A percentile compares a stretch with the other conserved stretches of the same genome.
These are phyloP conservation scores for Diabrotica virgifera DNA, from an alignment of 1,140 invertebrate species.

Conservation along the genomic window DNA sequence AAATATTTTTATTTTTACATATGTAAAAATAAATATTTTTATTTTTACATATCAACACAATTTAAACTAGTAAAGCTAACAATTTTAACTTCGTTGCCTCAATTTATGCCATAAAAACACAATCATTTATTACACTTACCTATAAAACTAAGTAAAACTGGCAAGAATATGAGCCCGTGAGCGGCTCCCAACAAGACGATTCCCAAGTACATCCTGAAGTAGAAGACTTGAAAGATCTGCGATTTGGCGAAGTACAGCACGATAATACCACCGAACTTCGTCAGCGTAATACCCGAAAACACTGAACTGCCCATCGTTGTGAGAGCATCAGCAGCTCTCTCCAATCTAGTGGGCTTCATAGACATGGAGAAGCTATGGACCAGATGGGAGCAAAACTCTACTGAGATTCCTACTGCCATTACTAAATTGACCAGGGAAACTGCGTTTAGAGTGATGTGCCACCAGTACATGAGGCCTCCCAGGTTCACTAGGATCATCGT, in stretches of 20 bases:
- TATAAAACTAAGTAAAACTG: constrained; percentile 92
- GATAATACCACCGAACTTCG: constrained; percentile 94
- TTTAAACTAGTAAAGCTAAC: too few relatives aligned
- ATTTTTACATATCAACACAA: too few relatives aligned
- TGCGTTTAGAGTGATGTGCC: constrained; percentile 94
- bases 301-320: constrained; percentile 93
- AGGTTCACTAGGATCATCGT: constrained; percentile 92
- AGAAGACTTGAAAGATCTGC: constrained; percentile 96
- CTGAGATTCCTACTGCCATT: constrained; percentile 97
- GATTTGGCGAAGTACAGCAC: constrained; percentile 94
- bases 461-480: constrained; percentile 95
- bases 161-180: constrained; percentile 94
- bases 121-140: constrained; percentile 63
- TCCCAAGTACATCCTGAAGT: constrained; percentile 97
- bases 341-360: constrained; percentile 64
- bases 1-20: too few relatives aligned
- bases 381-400: constrained; percentile 98
- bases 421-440: constrained; percentile 97
- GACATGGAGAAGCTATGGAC: constrained; percentile 89
- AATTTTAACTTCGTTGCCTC: too few relatives aligned
- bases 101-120: too few relatives aligned
- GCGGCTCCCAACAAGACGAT: constrained; percentile 95
- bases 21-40: too few relatives aligned
- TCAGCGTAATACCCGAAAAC: constrained; percentile 95
- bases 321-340: constrained; percentile 79